phyloP scores from a whole-genome alignment of 2,797 vertebrate species.

The Falco columbarius region DNA sequence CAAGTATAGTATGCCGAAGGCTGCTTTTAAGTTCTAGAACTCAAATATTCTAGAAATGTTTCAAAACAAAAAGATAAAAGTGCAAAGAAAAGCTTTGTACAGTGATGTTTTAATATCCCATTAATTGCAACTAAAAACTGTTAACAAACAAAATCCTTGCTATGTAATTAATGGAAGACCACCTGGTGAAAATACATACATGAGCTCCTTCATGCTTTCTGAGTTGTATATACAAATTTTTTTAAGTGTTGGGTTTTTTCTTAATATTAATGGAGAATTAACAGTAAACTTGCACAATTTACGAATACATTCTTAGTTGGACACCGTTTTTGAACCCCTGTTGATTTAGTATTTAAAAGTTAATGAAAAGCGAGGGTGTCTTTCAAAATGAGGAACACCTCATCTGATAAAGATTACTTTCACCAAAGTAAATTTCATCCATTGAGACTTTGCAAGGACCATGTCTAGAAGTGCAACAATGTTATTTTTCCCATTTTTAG shows the following conservation, averaged over 20 bases:
- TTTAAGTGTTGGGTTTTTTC: background rate
- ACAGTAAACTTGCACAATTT: background rate
- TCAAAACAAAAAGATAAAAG: background rate
- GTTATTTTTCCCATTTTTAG: background rate
- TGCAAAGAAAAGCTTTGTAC: background rate
- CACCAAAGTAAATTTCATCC: background rate
- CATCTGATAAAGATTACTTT: background rate
- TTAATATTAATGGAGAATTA: background rate
- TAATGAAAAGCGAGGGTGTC: background rate
- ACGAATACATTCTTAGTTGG: background rate
- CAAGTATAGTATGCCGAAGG: background rate
- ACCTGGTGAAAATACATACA: background rate
- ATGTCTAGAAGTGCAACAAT: background rate
- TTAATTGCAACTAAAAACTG: background rate
- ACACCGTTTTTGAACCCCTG: background rate
- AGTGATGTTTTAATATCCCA: background rate
- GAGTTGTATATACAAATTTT: background rate
- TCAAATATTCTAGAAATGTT: background rate
- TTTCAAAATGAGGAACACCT: background rate
- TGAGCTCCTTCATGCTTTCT: background rate
- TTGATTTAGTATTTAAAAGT: background rate
- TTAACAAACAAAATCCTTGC: background rate
- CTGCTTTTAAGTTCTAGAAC: background rate
- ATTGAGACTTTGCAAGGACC: background rate
- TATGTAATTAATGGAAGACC: background rate